Evolutionary conservation across 2,797 vertebrate genomes (phyloP).

Genomic region (Eulemur mongoz): DNA sequence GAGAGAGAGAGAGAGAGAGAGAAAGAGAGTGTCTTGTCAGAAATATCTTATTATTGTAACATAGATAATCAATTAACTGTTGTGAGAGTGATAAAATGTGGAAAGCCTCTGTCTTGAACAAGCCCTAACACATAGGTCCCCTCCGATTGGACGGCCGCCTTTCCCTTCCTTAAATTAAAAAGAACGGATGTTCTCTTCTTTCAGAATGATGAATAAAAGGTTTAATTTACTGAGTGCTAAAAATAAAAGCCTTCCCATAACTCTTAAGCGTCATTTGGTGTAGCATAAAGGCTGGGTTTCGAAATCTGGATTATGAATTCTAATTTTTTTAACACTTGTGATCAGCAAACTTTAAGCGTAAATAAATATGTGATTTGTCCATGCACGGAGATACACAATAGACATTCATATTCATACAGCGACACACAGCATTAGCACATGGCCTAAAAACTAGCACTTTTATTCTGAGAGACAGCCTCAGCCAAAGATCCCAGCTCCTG

Average conservation of each 20-base stretch:
- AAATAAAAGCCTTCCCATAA: constrained; percentile 71
- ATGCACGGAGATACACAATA: not conserved
- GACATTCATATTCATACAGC: not conserved
- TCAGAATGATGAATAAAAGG: constrained; percentile 63
- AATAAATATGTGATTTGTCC: constrained; percentile 57
- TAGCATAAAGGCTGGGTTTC: constrained; percentile 61
- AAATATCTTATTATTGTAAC: not conserved
- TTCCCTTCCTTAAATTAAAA: constrained; percentile 37
- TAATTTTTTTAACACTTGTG: constrained; percentile 24
- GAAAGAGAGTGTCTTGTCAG: not conserved
- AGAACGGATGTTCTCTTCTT: constrained; percentile 46
- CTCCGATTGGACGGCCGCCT: not conserved
- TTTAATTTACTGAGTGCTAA: constrained; percentile 71
- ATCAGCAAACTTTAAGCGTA: constrained; percentile 57
- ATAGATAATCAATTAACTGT: not conserved
- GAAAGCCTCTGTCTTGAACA: not conserved
- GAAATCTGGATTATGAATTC: constrained; percentile 31
- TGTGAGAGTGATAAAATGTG: not conserved
- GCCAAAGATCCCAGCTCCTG: not conserved
- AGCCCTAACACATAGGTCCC: not conserved
- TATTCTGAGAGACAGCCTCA: not conserved
- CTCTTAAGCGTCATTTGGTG: constrained; percentile 50
- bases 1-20: not conserved
- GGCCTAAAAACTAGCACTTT: not conserved
- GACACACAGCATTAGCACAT: not conserved